Base-by-base conservation (phyloP, 2,797 vertebrate genomes). In the Masticophis lateralis region DNA sequence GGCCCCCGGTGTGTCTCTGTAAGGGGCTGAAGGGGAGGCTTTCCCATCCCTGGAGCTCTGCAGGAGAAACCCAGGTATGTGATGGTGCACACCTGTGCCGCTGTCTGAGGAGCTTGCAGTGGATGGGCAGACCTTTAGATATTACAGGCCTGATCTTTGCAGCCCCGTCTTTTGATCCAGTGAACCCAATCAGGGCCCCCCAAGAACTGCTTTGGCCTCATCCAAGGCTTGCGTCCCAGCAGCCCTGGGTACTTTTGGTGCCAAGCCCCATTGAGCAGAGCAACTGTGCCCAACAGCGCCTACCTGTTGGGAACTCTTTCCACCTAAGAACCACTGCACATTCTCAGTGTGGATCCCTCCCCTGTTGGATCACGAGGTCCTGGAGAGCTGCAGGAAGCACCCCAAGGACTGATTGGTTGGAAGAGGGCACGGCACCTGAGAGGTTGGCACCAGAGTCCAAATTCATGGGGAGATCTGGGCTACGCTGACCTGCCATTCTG, bases 1-100 rank as follows among this genome's bases (percentile, higher is more conserved):
- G n/a, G 14, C 14, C 66, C n/a, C n/a, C 3, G n/a, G 3, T 0
- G 1, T 16, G 13, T 32, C 14, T 32, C 66, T 1, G 0, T 32
- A 16, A n/a, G n/a, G 14, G n/a, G 66, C 6, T 69, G 61, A 66
- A n/a, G 11, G 28, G 12, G 13, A 16, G 66, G 28, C 13, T 32
- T 43, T 22, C 8, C 69, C 69, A 10, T 37, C 20, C 32, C 32
- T 9, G 7, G 32, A 10, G 18, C 18, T 43, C 32, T 43, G 69
- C 18, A 20, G 69, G 1, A 22, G 69, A 22, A 43, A 37, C 18
- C 32, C 69, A 79, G 37, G 37, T 20, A 43, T 8, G 7, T 10
- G 37, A 2, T 10, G 18, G 9, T 43, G 32, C 69, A 0, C 32
- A 37, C 7, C 63, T n/a, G 60, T 0, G 7, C 7, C 69, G 37